Evolutionary conservation across 2,797 vertebrate species (phyloP), one percentile per base, ranked within the genome.

Genomic region (Liparis tanakae): DNA sequence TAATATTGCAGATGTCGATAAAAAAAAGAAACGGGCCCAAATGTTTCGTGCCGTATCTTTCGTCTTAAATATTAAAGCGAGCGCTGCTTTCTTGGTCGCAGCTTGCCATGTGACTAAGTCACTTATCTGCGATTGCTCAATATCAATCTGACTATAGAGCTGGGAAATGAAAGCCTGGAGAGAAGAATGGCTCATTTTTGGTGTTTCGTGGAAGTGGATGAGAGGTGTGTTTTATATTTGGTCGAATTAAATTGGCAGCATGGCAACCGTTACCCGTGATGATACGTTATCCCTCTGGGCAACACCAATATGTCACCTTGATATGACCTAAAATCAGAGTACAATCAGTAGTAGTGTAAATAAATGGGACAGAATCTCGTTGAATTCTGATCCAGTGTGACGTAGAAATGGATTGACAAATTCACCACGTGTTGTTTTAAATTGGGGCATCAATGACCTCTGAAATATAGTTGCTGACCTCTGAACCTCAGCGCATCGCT

Each of bases 41-140:
- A 91, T 92, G 70, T 90, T 92, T 91, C 88, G 85, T 81, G 85
- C 80, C 67, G 62, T 30, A 87, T 90, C 87, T 73, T 83, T 85
- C 77, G 55, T 64, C 76, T 87, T 59, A 90, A 93, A 91, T 90
- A 91, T 91, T 90, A 2, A 93, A 81, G 70, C 12, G 22, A 70
- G 74, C 74, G 57, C 63, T 74, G 59, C 58, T 84, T 88, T 87
- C 79, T 59, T 86, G 67, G 82, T 74, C 22, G 46, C 43, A 53
- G 63, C 68, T 62, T 15, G 51, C 74, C 43, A 48, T 62, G 60
- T 75, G 62, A 77, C 82, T 85, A 82, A 93, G 91, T 83, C 88
- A 81, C 71, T 83, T 76, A 85, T 84, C 69, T 72, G 79, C 76
- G 5, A 68, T 70, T 80, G 82, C 67, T 87, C 30, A 30, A n/a